These are phyloP conservation scores for Caenorhabditis japonica DNA, from an alignment of 2,888 invertebrate genomes.

Conservation along the genomic window DNA sequence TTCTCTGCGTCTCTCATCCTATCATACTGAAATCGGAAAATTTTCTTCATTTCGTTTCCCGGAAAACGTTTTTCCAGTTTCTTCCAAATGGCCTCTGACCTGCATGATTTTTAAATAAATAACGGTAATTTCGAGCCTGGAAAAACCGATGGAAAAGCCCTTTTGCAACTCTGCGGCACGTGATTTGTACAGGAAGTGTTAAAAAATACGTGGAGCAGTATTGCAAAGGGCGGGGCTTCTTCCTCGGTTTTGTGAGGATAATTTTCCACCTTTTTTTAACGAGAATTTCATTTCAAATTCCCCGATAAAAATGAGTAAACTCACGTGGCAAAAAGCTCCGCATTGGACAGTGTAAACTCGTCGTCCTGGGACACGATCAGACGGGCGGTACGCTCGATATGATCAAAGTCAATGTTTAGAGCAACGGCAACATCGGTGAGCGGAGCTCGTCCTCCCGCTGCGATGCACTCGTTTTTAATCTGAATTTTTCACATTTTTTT, in stretches of 20 bases:
- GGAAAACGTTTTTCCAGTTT: too few relatives aligned
- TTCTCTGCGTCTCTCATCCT: too few relatives aligned
- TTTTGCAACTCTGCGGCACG: too few relatives aligned
- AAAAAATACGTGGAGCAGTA: background rate
- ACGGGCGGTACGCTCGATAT: constrained; percentile 83
- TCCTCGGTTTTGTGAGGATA: too few relatives aligned
- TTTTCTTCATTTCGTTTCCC: too few relatives aligned
- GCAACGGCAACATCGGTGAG: constrained; percentile 89
- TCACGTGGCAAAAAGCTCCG: constrained; percentile 87
- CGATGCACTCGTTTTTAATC: constrained; percentile 73
- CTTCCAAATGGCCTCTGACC: background rate
- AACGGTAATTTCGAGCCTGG: too few relatives aligned
- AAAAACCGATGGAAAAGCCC: too few relatives aligned
- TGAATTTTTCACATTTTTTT: constrained; percentile 39
- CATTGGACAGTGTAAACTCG: constrained; percentile 86
- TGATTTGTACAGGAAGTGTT: too few relatives aligned
- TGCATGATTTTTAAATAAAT: background rate
- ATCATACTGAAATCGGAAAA: background rate
- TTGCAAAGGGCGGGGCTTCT: too few relatives aligned
- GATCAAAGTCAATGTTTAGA: constrained; percentile 89
- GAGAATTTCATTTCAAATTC: too few relatives aligned
- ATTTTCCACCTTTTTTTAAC: too few relatives aligned
- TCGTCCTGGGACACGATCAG: constrained; percentile 83
- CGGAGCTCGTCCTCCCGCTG: constrained; percentile 85
- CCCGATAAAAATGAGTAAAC: too few relatives aligned